Conservation (phyloP, 2,888 invertebrate species). For the Trissonchulus latispiculum region DNA sequence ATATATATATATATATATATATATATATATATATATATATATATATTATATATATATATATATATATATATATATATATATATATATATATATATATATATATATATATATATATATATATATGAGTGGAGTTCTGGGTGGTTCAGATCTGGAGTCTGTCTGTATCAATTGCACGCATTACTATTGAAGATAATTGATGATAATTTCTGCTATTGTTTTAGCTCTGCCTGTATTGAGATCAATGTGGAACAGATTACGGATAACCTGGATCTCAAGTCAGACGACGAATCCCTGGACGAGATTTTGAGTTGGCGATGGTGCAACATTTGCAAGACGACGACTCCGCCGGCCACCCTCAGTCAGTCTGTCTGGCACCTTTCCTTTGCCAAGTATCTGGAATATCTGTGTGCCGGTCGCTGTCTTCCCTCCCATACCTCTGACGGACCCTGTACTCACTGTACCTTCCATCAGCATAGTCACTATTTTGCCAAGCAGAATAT, state of each 20-base stretch:
- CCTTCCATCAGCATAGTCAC: constrained; percentile 75
- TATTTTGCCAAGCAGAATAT: constrained; percentile 74
- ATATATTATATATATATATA: too few relatives aligned
- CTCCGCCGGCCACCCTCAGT: constrained; percentile 65
- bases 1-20: too few relatives aligned
- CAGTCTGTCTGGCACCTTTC: constrained; percentile 70
- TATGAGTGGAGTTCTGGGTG: too few relatives aligned
- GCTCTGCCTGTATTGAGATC: constrained; percentile 31
- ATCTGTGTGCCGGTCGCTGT: constrained; percentile 62
- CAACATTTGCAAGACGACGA: constrained; percentile 49
- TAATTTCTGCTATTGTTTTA: too few relatives aligned
- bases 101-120: too few relatives aligned
- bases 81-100: too few relatives aligned
- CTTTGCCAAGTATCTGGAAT: constrained; percentile 77
- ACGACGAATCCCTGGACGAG: constrained; percentile 16
- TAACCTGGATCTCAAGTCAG: not conserved
- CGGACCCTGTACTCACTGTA: constrained; percentile 59
- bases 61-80: too few relatives aligned
- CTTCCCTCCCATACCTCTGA: constrained; percentile 21
- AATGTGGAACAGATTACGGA: constrained; percentile 26
- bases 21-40: too few relatives aligned
- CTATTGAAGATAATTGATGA: too few relatives aligned
- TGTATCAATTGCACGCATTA: too few relatives aligned
- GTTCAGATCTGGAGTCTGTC: too few relatives aligned
- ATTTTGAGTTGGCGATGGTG: constrained; percentile 39